These are phyloP conservation scores for Cryptocephalus primarius DNA, from an alignment of 2,888 invertebrate species.

Conservation along the genomic window DNA sequence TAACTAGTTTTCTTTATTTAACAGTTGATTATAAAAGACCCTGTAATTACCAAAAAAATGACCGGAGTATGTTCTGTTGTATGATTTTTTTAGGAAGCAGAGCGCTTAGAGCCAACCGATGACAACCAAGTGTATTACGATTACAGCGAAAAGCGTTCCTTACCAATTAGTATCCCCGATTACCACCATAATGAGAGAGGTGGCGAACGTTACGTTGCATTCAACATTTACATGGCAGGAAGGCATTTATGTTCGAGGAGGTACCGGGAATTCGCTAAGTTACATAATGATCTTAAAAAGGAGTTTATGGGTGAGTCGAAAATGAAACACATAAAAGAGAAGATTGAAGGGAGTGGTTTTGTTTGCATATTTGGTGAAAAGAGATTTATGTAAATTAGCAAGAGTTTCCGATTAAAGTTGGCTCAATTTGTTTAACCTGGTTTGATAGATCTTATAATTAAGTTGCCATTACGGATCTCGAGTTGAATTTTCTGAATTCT, in stretches of 20 bases:
- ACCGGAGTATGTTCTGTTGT: no score
- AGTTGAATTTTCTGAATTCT: no score
- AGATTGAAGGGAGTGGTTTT: not conserved
- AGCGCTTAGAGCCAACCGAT: constrained; percentile 73
- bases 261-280: constrained; percentile 88
- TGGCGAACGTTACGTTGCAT: constrained; percentile 86
- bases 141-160: constrained; percentile 87
- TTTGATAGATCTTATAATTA: no score
- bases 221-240: constrained; percentile 99
- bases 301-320: constrained; percentile 67
- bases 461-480: no score
- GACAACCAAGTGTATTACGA: constrained; percentile 74
- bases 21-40: no score
- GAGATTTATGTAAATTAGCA: no score
- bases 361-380: no score
- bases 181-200: constrained; percentile 81
- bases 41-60: no score
- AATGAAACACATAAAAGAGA: no score
- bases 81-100: constrained; percentile 54
- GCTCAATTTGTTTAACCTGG: no score
- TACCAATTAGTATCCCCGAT: constrained; percentile 87
- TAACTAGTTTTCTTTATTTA: no score
- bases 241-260: constrained; percentile 92
- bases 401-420: no score
- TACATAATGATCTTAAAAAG: constrained; percentile 80